A percentile compares a stretch with the other conserved stretches of the same genome.
These are phyloP conservation scores for Euclidia mi DNA, from an alignment of 2,888 invertebrate species.

Conservation along the genomic window DNA sequence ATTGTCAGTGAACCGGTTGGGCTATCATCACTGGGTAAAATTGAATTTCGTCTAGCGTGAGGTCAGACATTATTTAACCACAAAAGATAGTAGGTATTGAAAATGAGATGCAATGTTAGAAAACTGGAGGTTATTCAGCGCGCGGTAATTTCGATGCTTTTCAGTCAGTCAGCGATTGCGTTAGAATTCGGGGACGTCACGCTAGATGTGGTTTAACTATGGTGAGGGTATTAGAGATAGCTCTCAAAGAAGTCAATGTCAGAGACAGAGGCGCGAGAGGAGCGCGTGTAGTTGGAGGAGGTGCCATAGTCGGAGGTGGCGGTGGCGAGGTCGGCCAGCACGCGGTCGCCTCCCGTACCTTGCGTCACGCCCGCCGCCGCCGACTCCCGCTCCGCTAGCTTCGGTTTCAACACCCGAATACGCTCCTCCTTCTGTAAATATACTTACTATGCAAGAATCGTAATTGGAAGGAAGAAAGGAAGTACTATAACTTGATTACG, in stretches of 20 bases:
- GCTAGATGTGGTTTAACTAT: constrained; percentile 9
- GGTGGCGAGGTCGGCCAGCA: constrained; percentile 94
- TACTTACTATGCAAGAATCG: constrained; percentile 26
- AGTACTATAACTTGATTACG: constrained; percentile 37
- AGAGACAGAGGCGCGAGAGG: constrained; percentile 95
- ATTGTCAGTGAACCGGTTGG: constrained; percentile 1
- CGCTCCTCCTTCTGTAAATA: constrained; percentile 95
- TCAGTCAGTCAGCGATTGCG: too few species aligned
- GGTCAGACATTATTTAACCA: not conserved
- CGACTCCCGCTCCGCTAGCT: constrained; percentile 94
- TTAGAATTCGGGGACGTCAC: constrained; percentile 4
- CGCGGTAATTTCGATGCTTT: too few species aligned
- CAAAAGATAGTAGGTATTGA: too few species aligned
- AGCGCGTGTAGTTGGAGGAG: constrained; percentile 94
- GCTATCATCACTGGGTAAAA: not conserved
- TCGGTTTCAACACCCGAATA: constrained; percentile 94
- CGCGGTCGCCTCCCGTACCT: constrained; percentile 92
- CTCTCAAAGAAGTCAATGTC: constrained; percentile 97
- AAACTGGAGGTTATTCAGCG: too few species aligned
- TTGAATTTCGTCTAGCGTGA: constrained; percentile 2
- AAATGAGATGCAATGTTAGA: too few species aligned
- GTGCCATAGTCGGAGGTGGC: constrained; percentile 94
- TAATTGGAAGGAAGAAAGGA: constrained; percentile 39
- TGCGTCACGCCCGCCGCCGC: constrained; percentile 91
- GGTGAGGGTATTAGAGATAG: constrained; percentile 90